Conservation (phyloP, 2,888 invertebrate species). For the Leucophenga montana region DNA sequence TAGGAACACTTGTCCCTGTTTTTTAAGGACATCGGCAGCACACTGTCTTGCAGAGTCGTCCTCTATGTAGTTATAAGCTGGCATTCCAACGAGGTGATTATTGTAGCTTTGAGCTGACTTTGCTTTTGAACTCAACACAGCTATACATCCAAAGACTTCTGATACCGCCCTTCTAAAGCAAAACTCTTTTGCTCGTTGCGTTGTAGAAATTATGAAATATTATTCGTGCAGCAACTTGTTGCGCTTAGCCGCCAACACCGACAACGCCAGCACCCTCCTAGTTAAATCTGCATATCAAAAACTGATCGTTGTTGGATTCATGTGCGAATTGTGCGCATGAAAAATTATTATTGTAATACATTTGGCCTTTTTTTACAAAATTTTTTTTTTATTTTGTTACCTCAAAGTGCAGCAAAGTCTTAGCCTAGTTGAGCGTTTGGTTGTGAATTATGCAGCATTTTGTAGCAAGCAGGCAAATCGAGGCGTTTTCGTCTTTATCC, state of each 20-base stretch:
- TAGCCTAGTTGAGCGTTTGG: constrained; percentile 26
- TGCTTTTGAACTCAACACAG: no score
- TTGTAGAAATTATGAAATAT: constrained; percentile 56
- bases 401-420: no score
- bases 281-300: constrained; percentile 57
- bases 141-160: constrained; percentile 43
- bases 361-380: constrained; percentile 51
- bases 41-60: no score
- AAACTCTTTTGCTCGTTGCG: not conserved
- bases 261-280: no score
- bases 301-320: not conserved
- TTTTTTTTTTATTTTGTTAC: not conserved
- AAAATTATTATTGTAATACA: constrained; percentile 67
- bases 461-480: constrained; percentile 47
- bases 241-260: constrained; percentile 36
- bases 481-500: constrained; percentile 40
- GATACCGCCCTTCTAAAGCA: constrained; percentile 24
- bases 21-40: no score
- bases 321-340: constrained; percentile 40
- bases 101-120: no score
- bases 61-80: no score
- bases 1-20: no score
- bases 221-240: constrained; percentile 67
- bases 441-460: constrained; percentile 61
- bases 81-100: no score